These are phyloP conservation scores for Coleophora flavipennella DNA, from an alignment of 2,888 invertebrate genomes.

Conservation along the genomic window DNA sequence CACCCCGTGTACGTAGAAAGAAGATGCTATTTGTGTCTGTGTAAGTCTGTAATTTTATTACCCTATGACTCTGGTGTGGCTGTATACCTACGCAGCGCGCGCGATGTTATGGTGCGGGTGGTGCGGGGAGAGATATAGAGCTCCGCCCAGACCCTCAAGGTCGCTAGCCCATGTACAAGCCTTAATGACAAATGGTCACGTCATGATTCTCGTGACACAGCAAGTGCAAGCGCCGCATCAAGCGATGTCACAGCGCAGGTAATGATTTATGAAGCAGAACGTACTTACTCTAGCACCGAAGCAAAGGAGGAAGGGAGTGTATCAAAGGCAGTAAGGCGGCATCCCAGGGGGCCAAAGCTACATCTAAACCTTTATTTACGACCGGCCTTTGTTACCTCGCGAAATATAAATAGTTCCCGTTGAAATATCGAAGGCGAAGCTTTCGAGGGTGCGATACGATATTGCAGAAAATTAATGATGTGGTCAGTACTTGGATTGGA, in stretches of 20 bases:
- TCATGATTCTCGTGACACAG: neutral
- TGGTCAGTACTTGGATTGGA: conserved; percentile 66
- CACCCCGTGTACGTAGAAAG: too few species aligned
- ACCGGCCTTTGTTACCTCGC: conserved; percentile 59
- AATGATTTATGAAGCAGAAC: conserved; percentile 62
- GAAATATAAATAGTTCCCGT: conserved; percentile 69
- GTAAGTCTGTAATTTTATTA: too few species aligned
- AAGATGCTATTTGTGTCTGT: too few species aligned
- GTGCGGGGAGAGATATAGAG: too few species aligned
- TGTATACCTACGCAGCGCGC: too few species aligned
- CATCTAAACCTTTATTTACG: conserved; percentile 62
- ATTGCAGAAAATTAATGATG: conserved; percentile 69
- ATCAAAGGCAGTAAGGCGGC: conserved; percentile 68
- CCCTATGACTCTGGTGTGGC: too few species aligned
- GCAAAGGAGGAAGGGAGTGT: conserved; percentile 66
- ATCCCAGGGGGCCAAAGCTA: conserved; percentile 43
- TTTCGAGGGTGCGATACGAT: conserved; percentile 63
- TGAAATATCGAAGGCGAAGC: conserved; percentile 59
- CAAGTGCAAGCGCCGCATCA: conserved; percentile 8
- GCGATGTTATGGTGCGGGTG: too few species aligned
- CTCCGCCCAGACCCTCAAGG: too few species aligned
- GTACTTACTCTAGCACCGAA: conserved; percentile 57
- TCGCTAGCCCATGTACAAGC: too few species aligned
- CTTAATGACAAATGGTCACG: neutral
- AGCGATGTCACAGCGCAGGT: conserved; percentile 29